Evolutionary conservation across 1,140 invertebrate species (phyloP).

Genomic region (Andricus grossulariae): DNA sequence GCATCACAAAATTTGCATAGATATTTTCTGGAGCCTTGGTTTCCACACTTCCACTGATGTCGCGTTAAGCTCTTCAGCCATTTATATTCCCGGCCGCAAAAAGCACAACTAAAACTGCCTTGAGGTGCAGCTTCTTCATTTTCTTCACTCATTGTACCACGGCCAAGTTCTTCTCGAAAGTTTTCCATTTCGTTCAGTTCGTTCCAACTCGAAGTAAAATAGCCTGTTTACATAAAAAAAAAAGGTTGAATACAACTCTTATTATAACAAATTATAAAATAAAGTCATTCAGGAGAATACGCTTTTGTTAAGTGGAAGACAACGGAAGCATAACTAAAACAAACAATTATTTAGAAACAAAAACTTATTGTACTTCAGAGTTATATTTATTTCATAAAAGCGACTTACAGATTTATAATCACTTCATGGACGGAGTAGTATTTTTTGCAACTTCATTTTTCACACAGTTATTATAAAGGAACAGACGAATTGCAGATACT

Average conservation of each 20-base stretch:
- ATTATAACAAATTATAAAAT: too few relatives aligned
- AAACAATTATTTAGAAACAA: too few relatives aligned
- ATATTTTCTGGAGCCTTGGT: not conserved
- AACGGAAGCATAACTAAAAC: too few relatives aligned
- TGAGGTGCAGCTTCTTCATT: not conserved
- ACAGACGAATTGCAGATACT: too few relatives aligned
- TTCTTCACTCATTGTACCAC: not conserved
- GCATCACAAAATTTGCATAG: not conserved
- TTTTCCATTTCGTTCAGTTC: not conserved
- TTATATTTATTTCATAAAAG: too few relatives aligned
- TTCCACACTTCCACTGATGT: slow-evolving; percentile 9
- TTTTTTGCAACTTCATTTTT: too few relatives aligned
- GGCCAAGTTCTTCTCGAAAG: not conserved
- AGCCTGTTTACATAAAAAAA: not conserved
- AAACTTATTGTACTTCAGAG: too few relatives aligned
- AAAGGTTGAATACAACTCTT: not conserved
- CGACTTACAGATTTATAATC: too few relatives aligned
- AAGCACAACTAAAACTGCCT: not conserved
- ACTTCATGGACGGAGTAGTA: too few relatives aligned
- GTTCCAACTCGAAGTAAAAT: not conserved
- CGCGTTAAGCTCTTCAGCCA: not conserved
- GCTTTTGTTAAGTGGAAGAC: too few relatives aligned
- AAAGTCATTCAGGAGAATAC: too few relatives aligned
- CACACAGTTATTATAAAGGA: too few relatives aligned
- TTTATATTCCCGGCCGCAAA: not conserved